Evolutionary conservation across 2,797 vertebrate species (phyloP), one percentile per base, ranked within the genome.

Genomic region (Brachyalestes nurse): DNA sequence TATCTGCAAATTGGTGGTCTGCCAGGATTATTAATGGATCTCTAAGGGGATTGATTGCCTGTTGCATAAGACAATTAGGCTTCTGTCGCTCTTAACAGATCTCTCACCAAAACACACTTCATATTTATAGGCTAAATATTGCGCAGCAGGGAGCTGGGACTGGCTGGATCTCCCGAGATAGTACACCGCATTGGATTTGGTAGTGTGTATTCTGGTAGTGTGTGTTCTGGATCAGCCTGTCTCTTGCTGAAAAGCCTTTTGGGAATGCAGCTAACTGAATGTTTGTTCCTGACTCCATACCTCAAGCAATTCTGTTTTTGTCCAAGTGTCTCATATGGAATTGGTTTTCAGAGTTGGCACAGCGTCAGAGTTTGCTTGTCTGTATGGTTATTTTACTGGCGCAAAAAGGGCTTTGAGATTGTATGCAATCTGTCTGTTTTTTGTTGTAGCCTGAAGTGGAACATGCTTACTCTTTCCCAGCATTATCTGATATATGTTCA

Each of bases 11-110:
- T 83, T 83, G 83, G 81, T 86, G 74, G 76, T 79, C 83, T 82
- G 83, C 81, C 85, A 81, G 75, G 70, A 79, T 85, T 84, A 82
- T 85, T 85, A 87, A 83, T 83, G 78, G 73, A 76, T 73, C 77
- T 75, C 81, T 12, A 28, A 82, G 62, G 81, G 85, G 72, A 76
- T 85, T 85, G 85, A 78, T 83, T 82, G 86, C 79, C 77, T 83
- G 79, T 85, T 87, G 79, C 82, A 85, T 87, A 75, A 87, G 83
- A 87, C 86, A 87, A 87, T 87, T 87, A 87, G 73, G 82, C 82
- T 82, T 74, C 73, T 53, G 65, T 83, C 77, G 79, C 77, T 83
- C 86, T 87, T 82, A 78, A 80, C 82, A 87, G 82, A 82, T 87
- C 82, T 87, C 79, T 78, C 79, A 82, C 82, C 77, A 85, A 80